These are phyloP conservation scores for Drosophila persimilis DNA, from an alignment of 1,140 invertebrate genomes.

Conservation along the genomic window DNA sequence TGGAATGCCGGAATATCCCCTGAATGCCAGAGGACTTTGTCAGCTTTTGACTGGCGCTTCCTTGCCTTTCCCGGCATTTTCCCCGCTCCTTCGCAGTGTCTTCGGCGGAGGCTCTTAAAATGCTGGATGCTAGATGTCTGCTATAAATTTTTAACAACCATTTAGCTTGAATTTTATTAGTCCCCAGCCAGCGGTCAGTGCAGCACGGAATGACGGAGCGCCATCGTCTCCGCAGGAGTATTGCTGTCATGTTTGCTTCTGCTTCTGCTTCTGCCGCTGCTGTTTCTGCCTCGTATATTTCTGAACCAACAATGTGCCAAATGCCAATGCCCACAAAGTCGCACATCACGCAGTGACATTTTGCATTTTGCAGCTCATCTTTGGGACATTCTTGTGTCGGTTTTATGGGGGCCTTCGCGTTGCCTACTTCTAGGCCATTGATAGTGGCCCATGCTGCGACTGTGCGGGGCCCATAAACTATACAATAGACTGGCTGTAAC, in stretches of 20 bases:
- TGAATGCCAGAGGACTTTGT: too few species aligned
- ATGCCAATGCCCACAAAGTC: slow-evolving; percentile 45
- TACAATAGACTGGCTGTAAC: slow-evolving; percentile 5
- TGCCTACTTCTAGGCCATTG: slow-evolving; percentile 37
- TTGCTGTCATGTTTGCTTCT: background rate
- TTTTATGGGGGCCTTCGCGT: slow-evolving; percentile 20
- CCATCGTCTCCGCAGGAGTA: background rate
- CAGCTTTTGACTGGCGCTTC: too few species aligned
- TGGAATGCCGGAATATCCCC: too few species aligned
- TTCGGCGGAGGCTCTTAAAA: too few species aligned
- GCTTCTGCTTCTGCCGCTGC: background rate
- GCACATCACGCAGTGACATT: slow-evolving; percentile 56
- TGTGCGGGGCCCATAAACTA: slow-evolving; percentile 15
- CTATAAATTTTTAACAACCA: slow-evolving; percentile 82
- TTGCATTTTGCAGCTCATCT: slow-evolving; percentile 47
- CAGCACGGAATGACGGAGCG: slow-evolving; percentile 1
- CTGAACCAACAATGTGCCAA: slow-evolving; percentile 38
- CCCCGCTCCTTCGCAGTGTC: too few species aligned
- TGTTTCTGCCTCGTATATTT: slow-evolving; percentile 39
- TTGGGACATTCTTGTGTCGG: slow-evolving; percentile 10
- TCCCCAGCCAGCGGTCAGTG: slow-evolving; percentile 58
- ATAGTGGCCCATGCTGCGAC: slow-evolving; percentile 16
- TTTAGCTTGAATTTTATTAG: slow-evolving; percentile 82
- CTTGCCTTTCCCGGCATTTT: too few species aligned
- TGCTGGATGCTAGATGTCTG: slow-evolving; percentile 2